A percentile compares a stretch with the other conserved stretches of the same genome.
phyloP scores from a whole-genome alignment of 2,113 vertebrate species.

The Archocentrus centrarchus region DNA sequence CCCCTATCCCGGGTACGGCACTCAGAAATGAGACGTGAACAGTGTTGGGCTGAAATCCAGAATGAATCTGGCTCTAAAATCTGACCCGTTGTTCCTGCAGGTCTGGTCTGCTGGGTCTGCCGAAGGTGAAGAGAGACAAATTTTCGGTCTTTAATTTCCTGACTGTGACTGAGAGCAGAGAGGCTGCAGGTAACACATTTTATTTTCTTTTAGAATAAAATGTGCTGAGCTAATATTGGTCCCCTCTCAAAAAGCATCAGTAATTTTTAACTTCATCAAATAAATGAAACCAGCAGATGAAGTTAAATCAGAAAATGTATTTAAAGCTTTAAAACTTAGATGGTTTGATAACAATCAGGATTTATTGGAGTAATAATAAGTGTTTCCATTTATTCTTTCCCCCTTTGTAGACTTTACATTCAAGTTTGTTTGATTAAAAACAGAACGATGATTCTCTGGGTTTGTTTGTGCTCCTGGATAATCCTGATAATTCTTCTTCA shows the following conservation, averaged over 20 bases:
- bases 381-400: neutral
- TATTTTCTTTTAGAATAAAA: too few relatives aligned
- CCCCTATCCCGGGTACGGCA: constrained; percentile 89
- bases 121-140: constrained; percentile 94
- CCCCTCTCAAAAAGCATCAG: too few relatives aligned
- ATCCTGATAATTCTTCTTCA: neutral
- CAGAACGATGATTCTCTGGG: too few relatives aligned
- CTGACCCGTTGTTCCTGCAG: constrained; percentile 74
- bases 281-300: too few relatives aligned
- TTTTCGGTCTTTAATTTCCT: constrained; percentile 98
- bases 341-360: too few relatives aligned
- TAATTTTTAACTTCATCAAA: too few relatives aligned
- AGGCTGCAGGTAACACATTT: constrained; percentile 17
- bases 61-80: neutral
- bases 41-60: neutral
- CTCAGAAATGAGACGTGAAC: neutral
- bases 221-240: too few relatives aligned
- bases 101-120: constrained; percentile 87
- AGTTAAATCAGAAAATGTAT: too few relatives aligned
- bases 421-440: too few relatives aligned
- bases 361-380: too few relatives aligned
- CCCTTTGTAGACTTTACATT: neutral
- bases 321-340: too few relatives aligned
- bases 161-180: constrained; percentile 79
- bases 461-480: neutral